These are phyloP conservation scores for Nestor notabilis DNA, from an alignment of 2,113 vertebrate species.

Conservation along the genomic window DNA sequence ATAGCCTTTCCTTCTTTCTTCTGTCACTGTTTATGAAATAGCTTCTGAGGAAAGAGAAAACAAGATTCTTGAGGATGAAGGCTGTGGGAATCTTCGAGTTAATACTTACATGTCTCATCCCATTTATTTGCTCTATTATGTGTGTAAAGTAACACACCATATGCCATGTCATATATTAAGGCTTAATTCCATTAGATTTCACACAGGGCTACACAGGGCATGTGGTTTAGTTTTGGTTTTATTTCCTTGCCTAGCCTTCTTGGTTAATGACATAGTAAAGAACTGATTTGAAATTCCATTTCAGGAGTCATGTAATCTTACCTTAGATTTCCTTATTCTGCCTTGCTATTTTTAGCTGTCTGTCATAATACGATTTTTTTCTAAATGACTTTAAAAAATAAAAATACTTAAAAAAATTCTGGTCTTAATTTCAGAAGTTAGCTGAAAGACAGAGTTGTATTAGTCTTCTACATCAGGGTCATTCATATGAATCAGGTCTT, in stretches of 20 bases:
- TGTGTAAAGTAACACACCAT: conserved; percentile 52
- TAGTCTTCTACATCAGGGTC: neutral
- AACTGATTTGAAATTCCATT: conserved; percentile 9
- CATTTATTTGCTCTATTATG: conserved; percentile 46
- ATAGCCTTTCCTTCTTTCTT: neutral
- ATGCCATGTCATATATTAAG: neutral
- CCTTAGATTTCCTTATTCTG: conserved; percentile 24
- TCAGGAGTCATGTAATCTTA: neutral
- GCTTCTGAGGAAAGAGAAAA: conserved; percentile 18
- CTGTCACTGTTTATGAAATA: neutral
- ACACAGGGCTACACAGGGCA: neutral
- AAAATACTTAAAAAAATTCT: conserved; percentile 47
- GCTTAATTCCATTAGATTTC: conserved; percentile 53
- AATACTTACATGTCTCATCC: conserved; percentile 13
- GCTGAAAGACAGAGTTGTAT: neutral
- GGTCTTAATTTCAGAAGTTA: conserved; percentile 5
- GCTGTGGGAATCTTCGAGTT: conserved; percentile 32
- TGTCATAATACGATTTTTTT: conserved; percentile 13
- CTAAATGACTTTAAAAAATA: neutral
- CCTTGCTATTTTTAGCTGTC: neutral
- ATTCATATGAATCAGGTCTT: conserved; percentile 32
- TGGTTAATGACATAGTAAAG: neutral
- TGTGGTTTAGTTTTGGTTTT: neutral
- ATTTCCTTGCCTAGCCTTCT: neutral
- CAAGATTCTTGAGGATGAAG: neutral